Base-by-base conservation (phyloP, 1,140 invertebrate genomes). In the Drosophila sproati region DNA sequence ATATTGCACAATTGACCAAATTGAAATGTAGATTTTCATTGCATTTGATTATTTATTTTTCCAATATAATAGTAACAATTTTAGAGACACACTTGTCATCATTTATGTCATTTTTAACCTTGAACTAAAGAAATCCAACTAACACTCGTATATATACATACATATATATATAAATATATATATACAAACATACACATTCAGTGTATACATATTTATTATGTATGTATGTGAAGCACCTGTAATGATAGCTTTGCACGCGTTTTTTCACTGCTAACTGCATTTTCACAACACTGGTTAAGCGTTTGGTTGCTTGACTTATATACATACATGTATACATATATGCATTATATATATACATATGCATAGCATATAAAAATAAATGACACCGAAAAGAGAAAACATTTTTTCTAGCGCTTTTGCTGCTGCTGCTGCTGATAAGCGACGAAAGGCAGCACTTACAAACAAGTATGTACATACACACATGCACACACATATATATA, bases 351-450 rank as follows among this genome's bases (percentile, higher is more conserved):
- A 50, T 68, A 20, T 73, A 77, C 62, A 61, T 74, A 80, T 68
- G 74, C 62, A 68, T 48, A 67, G 72, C 73, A 78, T 89, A 80
- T 89, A 89, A 83, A 89, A 83, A 85, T 86, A 86, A 82, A 72
- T 89, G 72, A 70, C 79, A 79, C 64, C 68, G 51, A 89, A 87
- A 88, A 89, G 85, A 83, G 80, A 88, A 88, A 89, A 86, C 66
- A 79, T 86, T 86, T 85, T 83, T 87, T 87, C 77, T 87, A 89
- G 80, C 77, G 72, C 67, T 89, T 81, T 67, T 68, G 69, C 83
- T 89, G 83, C 89, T 88, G 72, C 67, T 89, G 78, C 64, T 68
- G 69, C 83, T 89, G 83, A 87, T 88, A 87, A 87, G 85, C 77
- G 48, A 85, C 73, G 77, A 52, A 79, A 48, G 35, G 35, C 8